Evolutionary conservation across 2,888 invertebrate species (phyloP).

Genomic region (Brassicogethes aeneus): DNA sequence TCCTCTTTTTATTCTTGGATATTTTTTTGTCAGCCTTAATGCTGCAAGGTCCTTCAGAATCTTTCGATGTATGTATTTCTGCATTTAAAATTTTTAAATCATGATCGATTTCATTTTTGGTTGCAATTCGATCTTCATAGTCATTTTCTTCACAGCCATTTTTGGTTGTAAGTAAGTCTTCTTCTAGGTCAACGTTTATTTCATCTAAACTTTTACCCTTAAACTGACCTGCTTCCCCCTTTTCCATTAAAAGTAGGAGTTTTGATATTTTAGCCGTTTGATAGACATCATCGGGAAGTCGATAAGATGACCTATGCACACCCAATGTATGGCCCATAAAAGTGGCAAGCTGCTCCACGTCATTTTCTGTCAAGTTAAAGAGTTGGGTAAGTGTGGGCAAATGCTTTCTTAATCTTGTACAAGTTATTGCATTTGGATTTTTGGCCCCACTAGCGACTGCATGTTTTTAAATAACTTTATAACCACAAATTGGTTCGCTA

Average conservation of each 20-base stretch:
- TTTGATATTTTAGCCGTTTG: slow-evolving; percentile 20
- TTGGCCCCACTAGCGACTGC: slow-evolving; percentile 16
- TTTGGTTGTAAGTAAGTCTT: slow-evolving; percentile 4
- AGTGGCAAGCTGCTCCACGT: slow-evolving; percentile 21
- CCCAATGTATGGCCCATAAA: slow-evolving; percentile 23
- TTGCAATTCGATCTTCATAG: too few relatives aligned
- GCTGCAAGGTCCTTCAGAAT: not conserved
- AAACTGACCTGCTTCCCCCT: slow-evolving; percentile 11
- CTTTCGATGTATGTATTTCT: too few relatives aligned
- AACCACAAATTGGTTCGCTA: slow-evolving; percentile 10
- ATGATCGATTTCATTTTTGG: not conserved
- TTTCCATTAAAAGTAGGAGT: too few relatives aligned
- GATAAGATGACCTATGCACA: slow-evolving; percentile 15
- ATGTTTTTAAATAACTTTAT: slow-evolving; percentile 15
- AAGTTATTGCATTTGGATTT: slow-evolving; percentile 20
- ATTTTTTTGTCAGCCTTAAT: not conserved
- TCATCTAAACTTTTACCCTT: slow-evolving; percentile 17
- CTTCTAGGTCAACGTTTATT: slow-evolving; percentile 12
- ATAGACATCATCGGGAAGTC: slow-evolving; percentile 20
- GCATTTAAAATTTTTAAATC: too few relatives aligned
- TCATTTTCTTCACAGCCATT: slow-evolving; percentile 6
- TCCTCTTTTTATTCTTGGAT: not conserved
- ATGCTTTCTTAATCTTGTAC: slow-evolving; percentile 22
- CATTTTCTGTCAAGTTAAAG: slow-evolving; percentile 20
- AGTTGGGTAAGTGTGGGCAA: slow-evolving; percentile 24